Evolutionary conservation across 2,113 vertebrate species (phyloP), one percentile per base, ranked within the genome.

Genomic region (Miniopterus natalensis): DNA sequence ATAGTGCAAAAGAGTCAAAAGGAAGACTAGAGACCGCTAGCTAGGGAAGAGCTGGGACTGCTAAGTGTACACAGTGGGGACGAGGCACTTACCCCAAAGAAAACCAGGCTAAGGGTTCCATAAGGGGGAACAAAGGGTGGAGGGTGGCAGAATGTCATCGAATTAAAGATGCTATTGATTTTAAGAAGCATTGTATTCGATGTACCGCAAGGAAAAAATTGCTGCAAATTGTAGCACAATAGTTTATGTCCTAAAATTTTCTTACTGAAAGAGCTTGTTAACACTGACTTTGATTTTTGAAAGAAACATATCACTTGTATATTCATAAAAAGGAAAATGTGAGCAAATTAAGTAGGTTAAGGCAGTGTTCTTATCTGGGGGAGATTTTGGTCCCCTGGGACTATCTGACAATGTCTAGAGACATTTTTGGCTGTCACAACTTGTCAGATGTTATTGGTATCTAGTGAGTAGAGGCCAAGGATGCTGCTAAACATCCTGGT

Each of bases 261-360:
- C 45, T 86, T 80, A 66, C 29, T 68, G 81, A 84, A 74, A 79
- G 18, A 90, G 1, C 6, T 90, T 49, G 10, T 80, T 90, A 94
- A 77, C 45, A 81, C 21, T 94, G 36, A 89, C 68, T 79, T 95
- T 78, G 68, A 59, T n/a, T 66, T 96, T 92, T 70, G 47, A n/a
- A 20, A 92, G 90, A 80, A 79, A 66, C 13, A 49, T 42, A 36
- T 25, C 29, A 61, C 27, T 27, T 73, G 14, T 85, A 4, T 91
- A 73, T 86, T 70, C 14, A 49, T 86, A 20, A 45, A 85, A 79
- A 68, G 68, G 57, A 63, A 84, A 94, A n/a, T 86, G 14, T 40
- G 81, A 84, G 31, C 59, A 90, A 88, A 85, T 74, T 78, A 77
- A 80, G 74, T 88, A 57, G 21, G 27, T 66, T 80, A 53, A 78